A percentile compares a stretch with the other conserved stretches of the same genome.
Conservation (phyloP, 2,113 vertebrate genomes). For the Tautogolabrus adspersus region DNA sequence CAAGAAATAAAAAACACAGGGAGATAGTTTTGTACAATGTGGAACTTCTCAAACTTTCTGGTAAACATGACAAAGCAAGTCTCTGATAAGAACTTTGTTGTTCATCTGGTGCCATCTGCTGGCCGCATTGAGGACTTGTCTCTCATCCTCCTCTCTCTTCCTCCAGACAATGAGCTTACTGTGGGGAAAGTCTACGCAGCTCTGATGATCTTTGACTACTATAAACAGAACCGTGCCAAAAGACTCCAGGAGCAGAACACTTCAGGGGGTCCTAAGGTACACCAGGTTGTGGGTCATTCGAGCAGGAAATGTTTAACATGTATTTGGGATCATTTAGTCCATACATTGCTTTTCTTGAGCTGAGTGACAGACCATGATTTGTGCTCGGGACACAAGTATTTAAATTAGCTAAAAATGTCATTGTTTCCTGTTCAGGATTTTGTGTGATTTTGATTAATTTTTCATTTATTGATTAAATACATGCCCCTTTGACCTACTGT, state of each 20-base stretch:
- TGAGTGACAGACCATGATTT: background rate
- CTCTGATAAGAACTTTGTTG: background rate
- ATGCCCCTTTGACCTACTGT: no score
- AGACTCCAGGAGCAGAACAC: conserved; percentile 86
- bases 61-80: background rate
- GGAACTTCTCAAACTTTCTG: background rate
- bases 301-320: background rate
- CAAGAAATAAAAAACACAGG: no score
- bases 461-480: no score
- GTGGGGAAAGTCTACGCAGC: conserved; percentile 98
- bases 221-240: conserved; percentile 95
- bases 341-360: background rate
- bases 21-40: no score
- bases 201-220: conserved; percentile 98
- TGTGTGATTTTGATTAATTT: no score
- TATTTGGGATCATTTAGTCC: background rate
- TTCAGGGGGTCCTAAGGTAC: conserved; percentile 63
- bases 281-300: no score
- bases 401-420: no score
- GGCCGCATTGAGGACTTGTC: conserved; percentile 24
- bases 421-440: no score
- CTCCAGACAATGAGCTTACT: conserved; percentile 93
- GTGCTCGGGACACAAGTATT: background rate
- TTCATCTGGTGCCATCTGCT: conserved; percentile 70
- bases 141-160: conserved; percentile 11